Evolutionary conservation across 1,140 invertebrate genomes (phyloP).

Genomic region (Bombyx mandarina): DNA sequence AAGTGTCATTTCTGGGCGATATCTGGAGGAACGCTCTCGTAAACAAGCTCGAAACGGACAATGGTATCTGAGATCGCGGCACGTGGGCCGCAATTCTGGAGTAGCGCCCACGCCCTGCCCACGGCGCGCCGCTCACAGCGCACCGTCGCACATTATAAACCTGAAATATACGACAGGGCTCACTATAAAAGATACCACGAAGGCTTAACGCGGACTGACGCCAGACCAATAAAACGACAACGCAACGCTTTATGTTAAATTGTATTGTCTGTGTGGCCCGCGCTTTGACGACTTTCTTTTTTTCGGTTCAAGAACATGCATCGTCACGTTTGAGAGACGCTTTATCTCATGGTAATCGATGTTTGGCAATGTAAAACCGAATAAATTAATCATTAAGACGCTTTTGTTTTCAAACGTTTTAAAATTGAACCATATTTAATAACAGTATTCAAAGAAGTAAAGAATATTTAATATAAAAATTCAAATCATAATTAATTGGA

Average conservation of each 20-base stretch:
- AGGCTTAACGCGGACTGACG: slow-evolving; percentile 36
- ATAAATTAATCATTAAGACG: too few species aligned
- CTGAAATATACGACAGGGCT: slow-evolving; percentile 43
- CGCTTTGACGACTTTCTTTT: not conserved
- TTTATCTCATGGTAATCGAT: too few species aligned
- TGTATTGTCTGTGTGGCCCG: slow-evolving; percentile 44
- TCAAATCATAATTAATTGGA: too few species aligned
- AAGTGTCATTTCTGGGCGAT: slow-evolving; percentile 42
- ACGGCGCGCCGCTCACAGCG: slow-evolving; percentile 20
- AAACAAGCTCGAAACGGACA: slow-evolving; percentile 46
- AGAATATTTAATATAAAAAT: too few species aligned
- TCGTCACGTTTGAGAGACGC: slow-evolving; percentile 16
- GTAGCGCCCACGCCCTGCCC: slow-evolving; percentile 56
- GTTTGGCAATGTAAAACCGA: too few species aligned
- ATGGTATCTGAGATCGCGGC: slow-evolving; percentile 53
- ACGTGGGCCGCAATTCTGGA: slow-evolving; percentile 57
- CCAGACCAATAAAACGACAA: slow-evolving; percentile 45
- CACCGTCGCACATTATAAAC: slow-evolving; percentile 35
- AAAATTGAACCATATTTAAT: too few species aligned
- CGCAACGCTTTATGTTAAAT: slow-evolving; percentile 44
- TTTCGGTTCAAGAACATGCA: too few species aligned
- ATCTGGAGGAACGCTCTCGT: slow-evolving; percentile 46
- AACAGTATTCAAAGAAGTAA: too few species aligned
- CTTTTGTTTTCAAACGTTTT: too few species aligned
- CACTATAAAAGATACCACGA: slow-evolving; percentile 47